Conservation (phyloP, 2,797 vertebrate genomes). For the Florisuga fusca region DNA sequence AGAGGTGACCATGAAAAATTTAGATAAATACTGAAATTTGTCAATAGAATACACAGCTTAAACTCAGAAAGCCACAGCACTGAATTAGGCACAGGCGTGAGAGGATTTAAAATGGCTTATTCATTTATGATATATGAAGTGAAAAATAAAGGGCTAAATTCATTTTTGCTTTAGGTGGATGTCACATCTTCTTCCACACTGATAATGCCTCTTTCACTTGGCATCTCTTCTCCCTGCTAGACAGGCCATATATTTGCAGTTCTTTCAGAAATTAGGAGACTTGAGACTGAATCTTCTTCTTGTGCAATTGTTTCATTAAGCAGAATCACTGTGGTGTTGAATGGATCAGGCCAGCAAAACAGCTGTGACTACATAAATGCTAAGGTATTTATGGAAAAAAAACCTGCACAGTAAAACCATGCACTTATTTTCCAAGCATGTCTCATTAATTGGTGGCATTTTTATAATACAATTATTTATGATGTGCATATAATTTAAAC, state of each 20-base stretch:
- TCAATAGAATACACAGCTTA: background rate
- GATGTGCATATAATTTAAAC: background rate
- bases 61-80: background rate
- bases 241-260: background rate
- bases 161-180: background rate
- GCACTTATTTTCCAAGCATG: background rate
- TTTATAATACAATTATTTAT: background rate
- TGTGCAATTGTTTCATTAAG: background rate
- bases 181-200: background rate
- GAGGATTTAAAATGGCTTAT: background rate
- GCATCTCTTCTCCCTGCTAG: background rate
- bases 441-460: background rate
- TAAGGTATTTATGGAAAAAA: constrained; percentile 26
- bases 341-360: background rate
- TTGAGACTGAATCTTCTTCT: background rate
- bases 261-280: background rate
- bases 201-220: background rate
- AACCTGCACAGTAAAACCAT: background rate
- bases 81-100: background rate
- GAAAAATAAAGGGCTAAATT: background rate
- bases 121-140: background rate
- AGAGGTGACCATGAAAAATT: background rate
- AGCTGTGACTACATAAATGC: background rate
- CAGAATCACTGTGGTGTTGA: background rate
- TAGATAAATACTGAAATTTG: background rate